These are phyloP conservation scores for Zalophus californianus DNA, from an alignment of 2,797 vertebrate species.

Conservation along the genomic window DNA sequence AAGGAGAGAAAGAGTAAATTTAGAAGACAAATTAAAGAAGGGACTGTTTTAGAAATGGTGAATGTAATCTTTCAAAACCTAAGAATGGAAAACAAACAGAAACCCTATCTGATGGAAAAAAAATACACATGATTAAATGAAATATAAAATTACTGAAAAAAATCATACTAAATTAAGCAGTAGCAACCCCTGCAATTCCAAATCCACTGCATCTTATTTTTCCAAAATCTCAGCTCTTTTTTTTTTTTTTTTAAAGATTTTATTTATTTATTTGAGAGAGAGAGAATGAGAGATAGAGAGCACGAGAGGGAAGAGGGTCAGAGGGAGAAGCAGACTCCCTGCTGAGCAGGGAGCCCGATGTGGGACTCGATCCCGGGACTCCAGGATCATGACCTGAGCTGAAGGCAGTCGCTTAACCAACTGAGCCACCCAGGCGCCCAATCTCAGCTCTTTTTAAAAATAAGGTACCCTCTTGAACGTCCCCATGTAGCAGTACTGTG, in stretches of 20 bases:
- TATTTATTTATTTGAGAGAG: no score
- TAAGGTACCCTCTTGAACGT: conserved; percentile 43
- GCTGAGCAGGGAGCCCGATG: no score
- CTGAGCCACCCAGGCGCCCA: no score
- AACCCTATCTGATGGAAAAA: conserved; percentile 66
- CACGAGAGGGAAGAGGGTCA: no score
- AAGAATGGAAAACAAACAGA: background rate
- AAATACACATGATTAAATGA: conserved; percentile 75
- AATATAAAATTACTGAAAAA: conserved; percentile 64
- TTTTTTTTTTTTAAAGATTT: conserved; percentile 45
- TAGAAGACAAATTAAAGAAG: conserved; percentile 52
- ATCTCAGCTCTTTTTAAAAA: conserved; percentile 50
- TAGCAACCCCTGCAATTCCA: conserved; percentile 61
- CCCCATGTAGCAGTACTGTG: conserved; percentile 54
- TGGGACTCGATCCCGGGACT: no score
- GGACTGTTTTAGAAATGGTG: conserved; percentile 63
- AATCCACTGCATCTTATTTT: conserved; percentile 57
- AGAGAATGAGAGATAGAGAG: no score
- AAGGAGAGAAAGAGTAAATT: conserved; percentile 7
- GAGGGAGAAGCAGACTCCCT: no score
- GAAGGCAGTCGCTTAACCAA: no score
- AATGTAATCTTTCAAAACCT: background rate
- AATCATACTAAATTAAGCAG: conserved; percentile 74
- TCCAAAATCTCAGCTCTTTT: conserved; percentile 51
- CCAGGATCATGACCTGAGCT: no score